phyloP scores from a whole-genome alignment of 2,113 vertebrate species.

The Leptodactylus fuscus region DNA sequence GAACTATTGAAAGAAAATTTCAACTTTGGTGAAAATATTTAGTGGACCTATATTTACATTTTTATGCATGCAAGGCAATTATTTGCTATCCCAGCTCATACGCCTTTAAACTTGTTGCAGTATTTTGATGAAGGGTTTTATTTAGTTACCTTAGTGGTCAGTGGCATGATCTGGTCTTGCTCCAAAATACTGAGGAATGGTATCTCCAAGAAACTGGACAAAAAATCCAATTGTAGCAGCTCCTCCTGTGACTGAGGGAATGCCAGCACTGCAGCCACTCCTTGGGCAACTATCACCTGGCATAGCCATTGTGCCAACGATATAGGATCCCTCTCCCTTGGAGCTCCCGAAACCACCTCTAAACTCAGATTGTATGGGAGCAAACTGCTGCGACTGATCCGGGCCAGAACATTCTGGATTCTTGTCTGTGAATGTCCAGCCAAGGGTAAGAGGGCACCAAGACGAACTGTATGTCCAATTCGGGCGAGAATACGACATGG shows the following conservation, averaged over 20 bases:
- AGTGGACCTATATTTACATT: background rate
- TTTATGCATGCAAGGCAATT: background rate
- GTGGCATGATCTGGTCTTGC: conserved; percentile 77
- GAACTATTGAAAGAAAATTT: background rate
- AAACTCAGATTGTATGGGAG: conserved; percentile 83
- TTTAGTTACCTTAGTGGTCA: conserved; percentile 78
- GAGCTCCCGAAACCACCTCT: conserved; percentile 71
- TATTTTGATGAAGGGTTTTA: background rate
- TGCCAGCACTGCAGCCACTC: conserved; percentile 83
- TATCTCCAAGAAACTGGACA: conserved; percentile 82
- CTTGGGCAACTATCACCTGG: conserved; percentile 78
- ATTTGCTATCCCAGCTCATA: background rate
- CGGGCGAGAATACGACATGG: conserved; percentile 79
- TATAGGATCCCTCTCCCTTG: conserved; percentile 77
- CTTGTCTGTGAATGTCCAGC: conserved; percentile 61
- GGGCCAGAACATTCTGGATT: conserved; percentile 73
- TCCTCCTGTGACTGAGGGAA: conserved; percentile 86
- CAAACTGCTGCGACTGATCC: conserved; percentile 64
- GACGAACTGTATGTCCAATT: conserved; percentile 78
- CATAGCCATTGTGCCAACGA: conserved; percentile 83
- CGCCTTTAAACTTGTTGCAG: no score
- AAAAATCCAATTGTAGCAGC: conserved; percentile 86
- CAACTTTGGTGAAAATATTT: background rate
- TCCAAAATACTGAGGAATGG: conserved; percentile 87
- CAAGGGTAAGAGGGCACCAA: conserved; percentile 80